Conservation (phyloP, 2,888 invertebrate species). For the Epinotia bilunana region DNA sequence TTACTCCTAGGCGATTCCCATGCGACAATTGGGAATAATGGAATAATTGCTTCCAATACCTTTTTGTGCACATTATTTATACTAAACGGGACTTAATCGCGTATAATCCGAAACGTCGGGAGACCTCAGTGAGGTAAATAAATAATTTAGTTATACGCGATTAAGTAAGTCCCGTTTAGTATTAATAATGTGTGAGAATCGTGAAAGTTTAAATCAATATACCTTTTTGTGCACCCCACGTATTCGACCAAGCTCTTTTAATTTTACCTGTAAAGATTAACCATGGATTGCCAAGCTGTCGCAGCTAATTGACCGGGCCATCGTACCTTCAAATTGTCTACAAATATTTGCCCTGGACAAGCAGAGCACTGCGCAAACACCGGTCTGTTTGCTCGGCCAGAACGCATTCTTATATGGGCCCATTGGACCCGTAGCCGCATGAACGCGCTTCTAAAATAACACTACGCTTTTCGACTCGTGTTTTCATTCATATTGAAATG, state of each 20-base stretch:
- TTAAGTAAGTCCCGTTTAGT: too few relatives aligned
- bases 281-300: constrained; percentile 31
- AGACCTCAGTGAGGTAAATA: too few relatives aligned
- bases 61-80: too few relatives aligned
- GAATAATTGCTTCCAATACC: too few relatives aligned
- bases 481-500: constrained; percentile 19
- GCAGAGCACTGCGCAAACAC: constrained; percentile 74
- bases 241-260: not conserved
- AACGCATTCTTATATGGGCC: constrained; percentile 55
- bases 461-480: constrained; percentile 5
- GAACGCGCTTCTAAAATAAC: constrained; percentile 12
- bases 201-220: too few relatives aligned
- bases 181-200: too few relatives aligned
- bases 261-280: constrained; percentile 6
- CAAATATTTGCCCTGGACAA: constrained; percentile 74
- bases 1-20: not conserved
- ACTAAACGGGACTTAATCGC: too few relatives aligned
- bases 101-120: too few relatives aligned
- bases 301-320: constrained; percentile 69
- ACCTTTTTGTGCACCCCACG: too few relatives aligned
- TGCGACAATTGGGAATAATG: not conserved
- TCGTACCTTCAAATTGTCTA: constrained; percentile 80
- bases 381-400: constrained; percentile 68
- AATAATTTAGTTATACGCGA: too few relatives aligned
- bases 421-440: not conserved